phyloP scores from a whole-genome alignment of 1,140 invertebrate genomes.

The Ylistrum balloti region DNA sequence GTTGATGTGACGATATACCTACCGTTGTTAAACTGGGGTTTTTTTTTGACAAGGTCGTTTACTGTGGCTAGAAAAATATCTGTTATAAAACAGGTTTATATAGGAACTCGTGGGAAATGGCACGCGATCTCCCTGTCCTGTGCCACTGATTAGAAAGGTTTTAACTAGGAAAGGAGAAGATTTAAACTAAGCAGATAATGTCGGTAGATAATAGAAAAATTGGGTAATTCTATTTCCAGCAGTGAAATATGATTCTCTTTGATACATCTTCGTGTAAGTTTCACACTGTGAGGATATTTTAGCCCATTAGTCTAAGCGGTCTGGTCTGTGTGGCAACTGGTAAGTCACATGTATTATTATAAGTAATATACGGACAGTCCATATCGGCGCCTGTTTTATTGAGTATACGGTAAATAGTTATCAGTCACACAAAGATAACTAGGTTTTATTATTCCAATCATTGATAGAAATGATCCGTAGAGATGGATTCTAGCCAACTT shows the following conservation, averaged over 20 bases:
- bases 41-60: too few relatives aligned
- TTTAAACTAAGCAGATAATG: neutral
- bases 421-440: neutral
- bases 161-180: neutral
- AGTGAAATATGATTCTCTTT: slow-evolving; percentile 10
- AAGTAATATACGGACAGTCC: neutral
- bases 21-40: too few relatives aligned
- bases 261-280: neutral
- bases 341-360: neutral
- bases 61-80: too few relatives aligned
- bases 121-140: too few relatives aligned
- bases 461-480: slow-evolving; percentile 19
- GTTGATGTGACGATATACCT: too few relatives aligned
- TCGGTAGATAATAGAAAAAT: neutral
- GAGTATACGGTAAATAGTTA: neutral
- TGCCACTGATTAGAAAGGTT: neutral
- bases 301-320: neutral
- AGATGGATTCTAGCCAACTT: slow-evolving; percentile 23
- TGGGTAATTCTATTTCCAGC: neutral
- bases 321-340: neutral
- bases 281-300: neutral
- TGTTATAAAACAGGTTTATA: too few relatives aligned
- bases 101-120: too few relatives aligned
- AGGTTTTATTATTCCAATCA: neutral
- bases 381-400: neutral